phyloP scores from a whole-genome alignment of 1,140 invertebrate species.

The Yoshiicerus persimilis region DNA sequence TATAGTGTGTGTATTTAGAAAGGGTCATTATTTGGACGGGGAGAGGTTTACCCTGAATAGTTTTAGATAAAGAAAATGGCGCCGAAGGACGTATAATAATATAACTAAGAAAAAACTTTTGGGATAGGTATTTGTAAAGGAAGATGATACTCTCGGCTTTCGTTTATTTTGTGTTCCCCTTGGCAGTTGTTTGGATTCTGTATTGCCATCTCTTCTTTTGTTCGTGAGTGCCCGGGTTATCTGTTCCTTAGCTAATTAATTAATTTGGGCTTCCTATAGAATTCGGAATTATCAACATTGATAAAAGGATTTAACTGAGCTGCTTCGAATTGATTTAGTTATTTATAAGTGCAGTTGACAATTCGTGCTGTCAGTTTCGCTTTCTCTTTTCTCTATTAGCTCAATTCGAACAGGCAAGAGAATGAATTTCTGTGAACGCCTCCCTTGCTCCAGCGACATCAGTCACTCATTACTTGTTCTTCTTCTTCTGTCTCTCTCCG shows the following conservation, averaged over 20 bases:
- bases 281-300: background rate
- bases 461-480: no score
- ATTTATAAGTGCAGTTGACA: background rate
- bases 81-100: no score
- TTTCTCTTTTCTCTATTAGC: background rate
- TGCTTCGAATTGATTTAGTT: no score
- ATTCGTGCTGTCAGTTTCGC: background rate
- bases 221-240: background rate
- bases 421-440: background rate
- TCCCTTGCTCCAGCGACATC: no score
- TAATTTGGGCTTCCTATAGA: background rate
- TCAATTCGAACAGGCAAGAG: background rate
- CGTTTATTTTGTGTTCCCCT: no score
- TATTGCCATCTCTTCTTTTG: background rate
- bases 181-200: background rate
- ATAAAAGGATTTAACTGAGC: background rate
- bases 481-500: background rate
- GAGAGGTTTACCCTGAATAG: no score
- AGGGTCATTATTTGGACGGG: no score
- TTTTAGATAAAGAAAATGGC: no score
- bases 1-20: no score
- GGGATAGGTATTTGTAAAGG: no score
- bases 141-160: background rate
- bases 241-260: background rate
- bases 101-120: no score